A percentile compares a stretch with the other conserved stretches of the same genome.
Evolutionary conservation across 2,113 vertebrate species (phyloP).

Genomic region (Macheiramphus alcinus): DNA sequence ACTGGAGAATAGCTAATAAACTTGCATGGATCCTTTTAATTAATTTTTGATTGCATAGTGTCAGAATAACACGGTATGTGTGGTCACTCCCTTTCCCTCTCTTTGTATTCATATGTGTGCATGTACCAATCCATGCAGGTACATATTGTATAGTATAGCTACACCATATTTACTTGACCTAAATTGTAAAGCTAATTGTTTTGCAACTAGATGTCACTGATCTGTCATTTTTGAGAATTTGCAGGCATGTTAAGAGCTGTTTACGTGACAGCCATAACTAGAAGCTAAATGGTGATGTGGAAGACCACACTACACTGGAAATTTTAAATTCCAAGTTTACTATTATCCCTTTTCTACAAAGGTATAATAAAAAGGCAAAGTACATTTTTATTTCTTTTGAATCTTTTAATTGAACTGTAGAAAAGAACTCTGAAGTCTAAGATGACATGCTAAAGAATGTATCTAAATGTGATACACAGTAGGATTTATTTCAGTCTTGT

Average conservation of each 20-base stretch:
- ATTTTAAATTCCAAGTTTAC: not conserved
- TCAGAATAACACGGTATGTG: not conserved
- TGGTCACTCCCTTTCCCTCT: not conserved
- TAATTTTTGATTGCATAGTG: not conserved
- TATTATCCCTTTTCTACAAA: not conserved
- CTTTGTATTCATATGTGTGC: rapidly evolving
- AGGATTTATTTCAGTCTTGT: not conserved
- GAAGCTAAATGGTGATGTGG: not conserved
- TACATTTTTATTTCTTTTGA: not conserved
- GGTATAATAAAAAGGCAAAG: not conserved
- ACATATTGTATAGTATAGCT: not conserved
- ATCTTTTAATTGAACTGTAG: not conserved
- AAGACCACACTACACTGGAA: not conserved
- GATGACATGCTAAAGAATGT: not conserved
- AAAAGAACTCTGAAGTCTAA: not conserved
- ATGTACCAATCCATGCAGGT: not conserved
- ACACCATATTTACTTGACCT: not conserved
- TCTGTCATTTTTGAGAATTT: not conserved
- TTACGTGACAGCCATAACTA: not conserved
- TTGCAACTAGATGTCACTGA: not conserved
- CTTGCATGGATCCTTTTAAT: not conserved
- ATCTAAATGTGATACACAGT: not conserved
- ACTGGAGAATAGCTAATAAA: not conserved
- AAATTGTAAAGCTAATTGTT: not conserved
- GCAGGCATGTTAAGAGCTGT: not conserved